Evolutionary conservation across 30 jellyfish, hydroid and myxozoan species (phyloP), one percentile per base, ranked within the genome.

Genomic region (Euphysa ruthae): DNA sequence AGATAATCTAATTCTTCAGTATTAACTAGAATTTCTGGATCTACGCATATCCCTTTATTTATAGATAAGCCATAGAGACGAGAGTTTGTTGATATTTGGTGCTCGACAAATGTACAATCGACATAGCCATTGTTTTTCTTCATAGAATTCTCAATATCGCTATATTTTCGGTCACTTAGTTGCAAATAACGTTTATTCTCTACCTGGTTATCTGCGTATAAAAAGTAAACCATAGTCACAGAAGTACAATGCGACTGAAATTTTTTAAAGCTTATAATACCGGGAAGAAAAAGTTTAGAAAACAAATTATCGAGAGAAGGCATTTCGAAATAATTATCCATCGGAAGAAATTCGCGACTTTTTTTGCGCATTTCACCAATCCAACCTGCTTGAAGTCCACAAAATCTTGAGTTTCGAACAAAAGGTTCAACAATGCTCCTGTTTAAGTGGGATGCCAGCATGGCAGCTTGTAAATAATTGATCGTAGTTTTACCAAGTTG

Each of bases 401-500:
- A 78, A 35, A 81, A 90, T 6, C 98, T 73, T 15, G 98, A 90
- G 54, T 78, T 66, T 24, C 93, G 58, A 23, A 75, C 98, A 54
- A 68, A 76, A 38, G 98, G 98, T 21, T 60, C 69, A 13, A 81
- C 98, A 10, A 90, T 57, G 3, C 68, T 71, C 56, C 95, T 63
- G 2, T 72, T 54, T 18, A 76, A 33, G 38, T 50, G 62, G 29
- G 58, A 43, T 10, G 98, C 98, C 27, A 90, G 78, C 43, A 52
- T 50, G 3, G 82, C 98, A 26, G 95, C 95, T 15, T 81, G 75
- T 23, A 90, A 19, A 58, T 56, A 82, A 51, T 90, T 90, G 1
- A 90, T 55, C 3, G 95, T 75, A 28, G 98, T 76, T 60, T 74
- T 90, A 18, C 98, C 98, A 49, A 90, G 93, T 55, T 90, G 98